These are phyloP conservation scores for Troilus luridus DNA, from an alignment of 2,888 invertebrate species.

Conservation along the genomic window DNA sequence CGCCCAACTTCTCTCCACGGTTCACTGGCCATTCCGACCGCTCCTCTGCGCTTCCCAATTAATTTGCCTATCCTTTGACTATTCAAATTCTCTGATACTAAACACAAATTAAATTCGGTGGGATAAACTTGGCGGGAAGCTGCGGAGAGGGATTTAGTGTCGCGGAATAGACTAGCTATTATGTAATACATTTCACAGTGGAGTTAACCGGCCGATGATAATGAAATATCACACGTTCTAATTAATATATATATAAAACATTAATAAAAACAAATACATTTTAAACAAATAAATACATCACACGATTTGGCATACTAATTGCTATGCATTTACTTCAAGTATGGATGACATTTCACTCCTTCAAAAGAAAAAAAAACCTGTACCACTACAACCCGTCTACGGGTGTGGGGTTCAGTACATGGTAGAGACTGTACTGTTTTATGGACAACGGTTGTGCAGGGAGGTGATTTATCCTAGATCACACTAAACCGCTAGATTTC, in stretches of 20 bases:
- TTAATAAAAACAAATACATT: too few species aligned
- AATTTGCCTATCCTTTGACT: constrained; percentile 41
- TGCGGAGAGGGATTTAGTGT: neutral
- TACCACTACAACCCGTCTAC: too few species aligned
- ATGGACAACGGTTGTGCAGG: too few species aligned
- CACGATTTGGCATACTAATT: too few species aligned
- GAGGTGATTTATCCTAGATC: too few species aligned
- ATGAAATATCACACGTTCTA: neutral
- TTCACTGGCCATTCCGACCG: constrained; percentile 24
- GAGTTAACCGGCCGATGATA: neutral
- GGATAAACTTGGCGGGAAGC: neutral
- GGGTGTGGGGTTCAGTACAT: too few species aligned
- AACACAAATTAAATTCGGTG: constrained; percentile 3
- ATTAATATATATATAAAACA: neutral
- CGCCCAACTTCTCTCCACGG: neutral
- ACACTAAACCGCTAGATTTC: too few species aligned
- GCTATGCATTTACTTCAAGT: too few species aligned
- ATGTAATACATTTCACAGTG: neutral
- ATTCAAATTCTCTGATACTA: constrained; percentile 11
- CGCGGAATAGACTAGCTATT: neutral
- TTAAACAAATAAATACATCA: too few species aligned
- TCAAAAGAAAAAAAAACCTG: too few species aligned
- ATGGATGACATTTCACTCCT: too few species aligned
- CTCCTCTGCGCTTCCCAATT: neutral
- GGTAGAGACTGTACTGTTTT: too few species aligned